Conservation (phyloP, 2,113 vertebrate species). For the Bufo gargarizans region DNA sequence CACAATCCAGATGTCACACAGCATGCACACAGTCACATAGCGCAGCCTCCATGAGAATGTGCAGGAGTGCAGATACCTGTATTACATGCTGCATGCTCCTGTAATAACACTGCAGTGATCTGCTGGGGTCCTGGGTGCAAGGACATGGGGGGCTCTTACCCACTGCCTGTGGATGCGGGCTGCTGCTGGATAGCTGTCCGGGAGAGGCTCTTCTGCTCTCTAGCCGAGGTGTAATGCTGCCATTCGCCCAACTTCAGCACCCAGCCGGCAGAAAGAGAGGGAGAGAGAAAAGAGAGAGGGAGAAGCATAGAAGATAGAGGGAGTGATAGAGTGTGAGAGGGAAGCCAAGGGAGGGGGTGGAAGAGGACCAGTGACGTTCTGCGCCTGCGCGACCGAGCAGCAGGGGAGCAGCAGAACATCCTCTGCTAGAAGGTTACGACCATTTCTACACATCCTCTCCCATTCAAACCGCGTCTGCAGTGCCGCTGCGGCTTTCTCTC, state of each 20-base stretch:
- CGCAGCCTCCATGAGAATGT: background rate
- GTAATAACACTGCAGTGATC: background rate
- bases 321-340: background rate
- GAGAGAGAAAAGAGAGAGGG: slow-evolving; percentile 44
- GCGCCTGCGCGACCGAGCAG: slow-evolving; percentile 35
- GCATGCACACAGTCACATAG: background rate
- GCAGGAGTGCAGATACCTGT: background rate
- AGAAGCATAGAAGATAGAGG: slow-evolving; percentile 21
- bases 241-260: slow-evolving; percentile 80
- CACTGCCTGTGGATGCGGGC: slow-evolving; percentile 65
- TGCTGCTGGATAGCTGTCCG: slow-evolving; percentile 38
- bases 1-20: slow-evolving; percentile 22
- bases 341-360: background rate
- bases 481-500: too few relatives aligned
- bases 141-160: slow-evolving; percentile 67
- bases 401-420: slow-evolving; percentile 52
- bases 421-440: slow-evolving; percentile 49
- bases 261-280: slow-evolving; percentile 67
- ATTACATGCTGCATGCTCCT: background rate
- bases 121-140: too few relatives aligned
- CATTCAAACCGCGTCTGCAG: too few relatives aligned
- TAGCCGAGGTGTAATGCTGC: slow-evolving; percentile 68
- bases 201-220: slow-evolving; percentile 58
- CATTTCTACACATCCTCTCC: slow-evolving; percentile 27
- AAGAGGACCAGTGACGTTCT: background rate